Percentiles rank a stretch among this genome's conserved stretches.
phyloP scores from a whole-genome alignment of 2,797 vertebrate species.

The Ceyx erithaca region DNA sequence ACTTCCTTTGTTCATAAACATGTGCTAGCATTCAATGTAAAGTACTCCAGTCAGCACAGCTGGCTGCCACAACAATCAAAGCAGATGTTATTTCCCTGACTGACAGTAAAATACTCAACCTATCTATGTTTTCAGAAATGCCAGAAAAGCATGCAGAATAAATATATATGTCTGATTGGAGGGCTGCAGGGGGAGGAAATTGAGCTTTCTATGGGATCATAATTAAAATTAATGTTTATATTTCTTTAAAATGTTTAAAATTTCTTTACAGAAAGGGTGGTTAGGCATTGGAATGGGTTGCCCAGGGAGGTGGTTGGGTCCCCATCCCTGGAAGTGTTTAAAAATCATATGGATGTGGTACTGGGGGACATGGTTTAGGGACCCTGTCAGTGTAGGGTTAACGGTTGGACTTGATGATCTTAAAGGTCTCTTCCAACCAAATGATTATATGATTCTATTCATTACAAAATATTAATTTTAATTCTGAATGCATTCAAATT shows the following conservation, averaged over 20 bases:
- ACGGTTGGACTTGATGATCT: no score
- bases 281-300: no score
- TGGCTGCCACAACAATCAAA: background rate
- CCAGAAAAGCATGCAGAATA: background rate
- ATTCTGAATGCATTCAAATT: background rate
- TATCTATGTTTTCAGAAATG: background rate
- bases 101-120: background rate
- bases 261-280: no score
- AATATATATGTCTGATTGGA: background rate
- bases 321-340: no score
- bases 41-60: background rate
- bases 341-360: no score
- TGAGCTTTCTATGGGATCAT: background rate
- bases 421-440: no score
- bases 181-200: background rate
- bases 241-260: no score
- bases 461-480: background rate
- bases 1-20: background rate
- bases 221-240: background rate
- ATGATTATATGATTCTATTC: background rate
- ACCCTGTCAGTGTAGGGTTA: no score
- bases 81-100: background rate
- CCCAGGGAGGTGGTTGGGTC: no score
- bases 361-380: no score
- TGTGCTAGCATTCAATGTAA: background rate